Evolutionary conservation across 1,140 invertebrate genomes (phyloP).

Genomic region (Bombus picipes): DNA sequence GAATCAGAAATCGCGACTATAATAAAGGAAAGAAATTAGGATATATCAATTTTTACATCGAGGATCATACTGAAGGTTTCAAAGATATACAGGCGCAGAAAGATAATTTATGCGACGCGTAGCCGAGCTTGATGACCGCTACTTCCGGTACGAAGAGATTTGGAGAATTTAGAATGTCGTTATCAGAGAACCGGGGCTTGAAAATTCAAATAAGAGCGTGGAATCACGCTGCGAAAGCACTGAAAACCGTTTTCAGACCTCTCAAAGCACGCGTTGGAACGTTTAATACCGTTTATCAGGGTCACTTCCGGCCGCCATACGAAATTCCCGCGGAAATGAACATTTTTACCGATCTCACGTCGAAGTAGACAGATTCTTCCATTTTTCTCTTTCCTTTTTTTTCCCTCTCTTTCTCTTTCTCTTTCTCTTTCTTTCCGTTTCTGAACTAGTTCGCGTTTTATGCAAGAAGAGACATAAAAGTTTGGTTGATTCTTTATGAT

Average conservation of each 20-base stretch:
- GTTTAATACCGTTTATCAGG: constrained; percentile 35
- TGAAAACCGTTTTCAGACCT: constrained; percentile 26
- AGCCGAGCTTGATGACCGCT: neutral
- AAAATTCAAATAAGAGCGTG: neutral
- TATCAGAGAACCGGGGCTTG: neutral
- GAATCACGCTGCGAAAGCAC: constrained; percentile 24
- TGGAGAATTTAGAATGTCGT: neutral
- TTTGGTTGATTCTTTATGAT: neutral
- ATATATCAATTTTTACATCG: too few species aligned
- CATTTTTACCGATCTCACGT: constrained; percentile 20
- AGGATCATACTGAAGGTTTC: too few species aligned
- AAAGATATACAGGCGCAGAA: too few species aligned
- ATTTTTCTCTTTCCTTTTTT: neutral
- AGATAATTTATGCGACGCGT: neutral
- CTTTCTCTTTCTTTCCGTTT: too few species aligned
- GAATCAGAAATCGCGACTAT: too few species aligned
- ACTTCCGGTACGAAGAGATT: neutral
- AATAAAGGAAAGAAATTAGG: too few species aligned
- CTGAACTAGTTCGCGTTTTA: neutral
- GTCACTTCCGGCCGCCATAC: neutral
- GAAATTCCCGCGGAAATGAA: constrained; percentile 23
- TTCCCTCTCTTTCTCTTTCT: too few species aligned
- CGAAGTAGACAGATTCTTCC: neutral
- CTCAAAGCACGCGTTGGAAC: constrained; percentile 27
- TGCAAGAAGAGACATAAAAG: neutral